Base-by-base conservation (phyloP, 2,113 vertebrate species). In the Seriola dumerili region DNA sequence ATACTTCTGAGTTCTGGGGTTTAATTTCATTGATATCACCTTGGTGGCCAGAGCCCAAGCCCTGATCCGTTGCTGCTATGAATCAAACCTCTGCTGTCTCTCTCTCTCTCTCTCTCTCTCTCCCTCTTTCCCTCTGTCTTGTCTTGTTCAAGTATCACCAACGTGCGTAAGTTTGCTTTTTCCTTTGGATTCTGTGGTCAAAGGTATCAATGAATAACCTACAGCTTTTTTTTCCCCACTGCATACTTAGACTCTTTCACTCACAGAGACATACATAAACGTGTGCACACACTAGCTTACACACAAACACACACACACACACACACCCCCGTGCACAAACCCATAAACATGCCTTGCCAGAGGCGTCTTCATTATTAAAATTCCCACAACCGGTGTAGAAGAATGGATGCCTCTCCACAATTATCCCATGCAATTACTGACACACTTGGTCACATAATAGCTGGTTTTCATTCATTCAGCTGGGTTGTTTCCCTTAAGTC, bases 11-110 rank as follows among this genome's bases (percentile, higher is more conserved):
- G 62, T 85, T 82, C 73, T 66, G 34, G 83, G 83, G 78, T 93
- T 94, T 92, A 88, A 93, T 94, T 94, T 92, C 72, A 93, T 81
- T 93, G 92, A 90, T 91, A 89, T 88, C 83, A 88, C 82, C 79
- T 85, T 63, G 44, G 86, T 71, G 84, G 83, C 83, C 85, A 81
- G 76, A 84, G 81, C 88, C 59, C 61, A 70, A 89, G 74, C 68
- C 71, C 62, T 84, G 52, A 77, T 87, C 79, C 71, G 74, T 71
- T 23, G 25, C 59, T 55, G 66, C 74, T 42, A 25, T 78, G 66
- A 90, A 85, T 90, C 68, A 88, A 85, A 67, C 72, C 72, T 78
- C 42, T 29, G 25, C 65, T 55, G 76, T 32, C 67, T 65, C 48
- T 69, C 66, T 63, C n/a, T 14, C 11, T 29, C 29, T 2, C 29